Evolutionary conservation across 2,888 invertebrate species (phyloP).

Genomic region (Conchocele bisecta): DNA sequence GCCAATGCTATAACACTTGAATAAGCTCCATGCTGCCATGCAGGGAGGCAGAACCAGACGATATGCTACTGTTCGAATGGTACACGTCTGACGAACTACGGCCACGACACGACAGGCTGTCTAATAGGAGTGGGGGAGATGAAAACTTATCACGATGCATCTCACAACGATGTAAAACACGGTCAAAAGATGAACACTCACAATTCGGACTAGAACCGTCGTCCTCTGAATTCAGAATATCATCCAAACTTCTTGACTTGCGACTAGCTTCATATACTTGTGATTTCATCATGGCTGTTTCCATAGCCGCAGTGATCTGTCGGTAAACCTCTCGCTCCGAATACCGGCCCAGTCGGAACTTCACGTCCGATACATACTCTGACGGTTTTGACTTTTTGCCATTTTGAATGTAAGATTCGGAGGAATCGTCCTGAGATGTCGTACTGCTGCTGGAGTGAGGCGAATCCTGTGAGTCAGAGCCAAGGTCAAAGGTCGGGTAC

Average conservation of each 20-base stretch:
- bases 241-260: slow-evolving; percentile 81
- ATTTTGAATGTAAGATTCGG: slow-evolving; percentile 68
- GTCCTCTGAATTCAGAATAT: slow-evolving; percentile 77
- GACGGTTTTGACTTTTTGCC: slow-evolving; percentile 72
- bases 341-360: slow-evolving; percentile 68
- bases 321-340: slow-evolving; percentile 75
- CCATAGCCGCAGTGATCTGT: slow-evolving; percentile 78
- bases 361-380: slow-evolving; percentile 59
- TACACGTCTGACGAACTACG: slow-evolving; percentile 75
- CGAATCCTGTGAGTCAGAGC: slow-evolving; percentile 68
- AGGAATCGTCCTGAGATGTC: slow-evolving; percentile 72
- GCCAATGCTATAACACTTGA: slow-evolving; percentile 76
- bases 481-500: slow-evolving; percentile 78
- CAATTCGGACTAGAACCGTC: slow-evolving; percentile 59
- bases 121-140: slow-evolving; percentile 68
- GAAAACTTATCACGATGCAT: slow-evolving; percentile 68
- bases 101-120: slow-evolving; percentile 69
- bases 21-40: slow-evolving; percentile 81
- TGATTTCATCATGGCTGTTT: slow-evolving; percentile 76
- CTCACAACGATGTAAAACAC: slow-evolving; percentile 65
- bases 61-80: slow-evolving; percentile 80
- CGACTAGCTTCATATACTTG: slow-evolving; percentile 73
- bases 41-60: slow-evolving; percentile 79
- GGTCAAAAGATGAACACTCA: slow-evolving; percentile 66
- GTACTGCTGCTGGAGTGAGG: slow-evolving; percentile 65